These are phyloP conservation scores for Pachyramphus minor DNA, from an alignment of 2,113 vertebrate species.

Conservation along the genomic window DNA sequence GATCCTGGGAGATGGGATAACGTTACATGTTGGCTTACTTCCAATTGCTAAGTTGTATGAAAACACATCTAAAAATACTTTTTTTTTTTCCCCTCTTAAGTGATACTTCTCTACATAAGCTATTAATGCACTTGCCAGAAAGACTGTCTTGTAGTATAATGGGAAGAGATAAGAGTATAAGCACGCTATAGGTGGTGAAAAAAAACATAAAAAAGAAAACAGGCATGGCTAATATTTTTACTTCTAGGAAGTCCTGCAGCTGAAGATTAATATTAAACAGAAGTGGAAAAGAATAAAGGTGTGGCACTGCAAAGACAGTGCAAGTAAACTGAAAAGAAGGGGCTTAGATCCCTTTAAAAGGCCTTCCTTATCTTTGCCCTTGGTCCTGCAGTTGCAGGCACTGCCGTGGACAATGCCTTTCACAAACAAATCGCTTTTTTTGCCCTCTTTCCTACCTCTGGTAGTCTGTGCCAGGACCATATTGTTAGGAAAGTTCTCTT, in stretches of 20 bases:
- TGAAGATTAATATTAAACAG: neutral
- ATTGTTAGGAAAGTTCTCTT: neutral
- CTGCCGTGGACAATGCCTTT: neutral
- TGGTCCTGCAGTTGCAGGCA: neutral
- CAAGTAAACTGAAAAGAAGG: neutral
- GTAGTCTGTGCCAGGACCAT: neutral
- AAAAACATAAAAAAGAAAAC: neutral
- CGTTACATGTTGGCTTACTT: neutral
- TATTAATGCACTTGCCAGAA: neutral
- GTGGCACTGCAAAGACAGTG: neutral
- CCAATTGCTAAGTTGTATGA: neutral
- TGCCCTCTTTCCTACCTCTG: neutral
- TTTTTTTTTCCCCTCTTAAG: neutral
- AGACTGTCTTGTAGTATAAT: neutral
- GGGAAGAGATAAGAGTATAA: neutral
- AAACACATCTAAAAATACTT: neutral
- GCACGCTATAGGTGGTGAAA: neutral
- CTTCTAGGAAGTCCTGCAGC: neutral
- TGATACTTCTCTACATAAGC: neutral
- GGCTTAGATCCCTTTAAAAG: neutral
- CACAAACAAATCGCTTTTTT: neutral
- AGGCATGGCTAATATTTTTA: neutral
- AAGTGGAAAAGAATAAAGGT: neutral
- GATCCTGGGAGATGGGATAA: neutral
- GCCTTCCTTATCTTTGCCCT: neutral